phyloP scores from a whole-genome alignment of 2,888 invertebrate species.

The Drosophila paracracens region DNA sequence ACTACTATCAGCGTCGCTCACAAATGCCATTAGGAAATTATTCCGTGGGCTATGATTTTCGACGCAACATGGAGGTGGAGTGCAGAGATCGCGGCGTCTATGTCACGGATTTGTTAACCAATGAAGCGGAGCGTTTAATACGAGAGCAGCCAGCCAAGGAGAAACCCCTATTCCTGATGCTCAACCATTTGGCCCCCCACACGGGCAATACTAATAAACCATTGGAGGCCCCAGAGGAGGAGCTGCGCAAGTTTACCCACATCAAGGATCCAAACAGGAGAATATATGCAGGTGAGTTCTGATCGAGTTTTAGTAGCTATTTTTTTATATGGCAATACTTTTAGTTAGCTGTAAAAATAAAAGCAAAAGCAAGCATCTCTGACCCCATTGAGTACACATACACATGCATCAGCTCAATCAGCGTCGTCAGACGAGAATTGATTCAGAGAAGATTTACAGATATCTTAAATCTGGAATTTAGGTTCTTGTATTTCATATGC shows the following conservation, averaged over 20 bases:
- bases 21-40: constrained; percentile 78
- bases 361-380: neutral
- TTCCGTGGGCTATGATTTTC: constrained; percentile 86
- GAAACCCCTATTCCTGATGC: constrained; percentile 90
- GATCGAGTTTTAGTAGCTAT: neutral
- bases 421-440: neutral
- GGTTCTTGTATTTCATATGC: neutral
- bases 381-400: neutral
- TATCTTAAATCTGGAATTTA: neutral
- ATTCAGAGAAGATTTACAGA: neutral
- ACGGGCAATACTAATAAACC: constrained; percentile 89
- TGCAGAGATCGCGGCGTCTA: constrained; percentile 87
- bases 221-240: constrained; percentile 90
- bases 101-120: constrained; percentile 89
- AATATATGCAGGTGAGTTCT: constrained; percentile 88
- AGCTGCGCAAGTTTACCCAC: constrained; percentile 88
- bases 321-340: neutral
- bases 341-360: neutral
- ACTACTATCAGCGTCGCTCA: constrained; percentile 90
- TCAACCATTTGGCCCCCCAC: constrained; percentile 93
- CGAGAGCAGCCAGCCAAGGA: constrained; percentile 54
- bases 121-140: constrained; percentile 88
- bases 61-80: constrained; percentile 86
- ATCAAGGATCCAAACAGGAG: constrained; percentile 89
- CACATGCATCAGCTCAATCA: neutral